Evolutionary conservation across 1,140 invertebrate species (phyloP).

Genomic region (Drosophila orosa): DNA sequence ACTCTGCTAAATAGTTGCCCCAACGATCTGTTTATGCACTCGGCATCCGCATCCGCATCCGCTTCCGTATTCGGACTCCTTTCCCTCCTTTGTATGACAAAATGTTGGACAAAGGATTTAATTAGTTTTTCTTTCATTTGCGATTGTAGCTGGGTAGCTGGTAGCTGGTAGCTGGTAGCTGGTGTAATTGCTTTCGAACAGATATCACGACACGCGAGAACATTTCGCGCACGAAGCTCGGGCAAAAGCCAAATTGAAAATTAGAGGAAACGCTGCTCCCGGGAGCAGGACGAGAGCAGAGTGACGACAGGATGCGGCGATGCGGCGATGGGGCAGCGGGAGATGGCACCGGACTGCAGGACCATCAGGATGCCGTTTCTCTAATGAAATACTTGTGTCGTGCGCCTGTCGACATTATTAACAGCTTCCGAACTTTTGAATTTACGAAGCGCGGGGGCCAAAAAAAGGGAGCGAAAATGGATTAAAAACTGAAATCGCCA

Average conservation of each 20-base stretch:
- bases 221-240: conserved; percentile 51
- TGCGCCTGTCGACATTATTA: conserved; percentile 79
- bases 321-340: conserved; percentile 6
- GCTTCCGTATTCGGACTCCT: neutral
- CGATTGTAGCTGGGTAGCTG: conserved; percentile 22
- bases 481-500: conserved; percentile 51
- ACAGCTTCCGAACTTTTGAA: conserved; percentile 79
- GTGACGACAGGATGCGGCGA: conserved; percentile 23
- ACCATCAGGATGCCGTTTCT: conserved; percentile 37
- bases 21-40: conserved; percentile 40
- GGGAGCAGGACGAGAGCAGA: conserved; percentile 1
- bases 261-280: conserved; percentile 28
- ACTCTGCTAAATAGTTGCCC: conserved; percentile 33
- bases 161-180: conserved; percentile 22
- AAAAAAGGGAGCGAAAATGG: conserved; percentile 32
- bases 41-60: neutral
- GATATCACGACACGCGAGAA: conserved; percentile 55
- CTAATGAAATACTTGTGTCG: conserved; percentile 82
- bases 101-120: conserved; percentile 78
- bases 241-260: conserved; percentile 61
- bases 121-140: conserved; percentile 82
- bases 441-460: conserved; percentile 35
- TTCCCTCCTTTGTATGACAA: conserved; percentile 42
- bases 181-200: conserved; percentile 75
- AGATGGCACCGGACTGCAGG: conserved; percentile 6